Conservation (phyloP, 2,113 vertebrate genomes). For the Rhizomys pruinosus region DNA sequence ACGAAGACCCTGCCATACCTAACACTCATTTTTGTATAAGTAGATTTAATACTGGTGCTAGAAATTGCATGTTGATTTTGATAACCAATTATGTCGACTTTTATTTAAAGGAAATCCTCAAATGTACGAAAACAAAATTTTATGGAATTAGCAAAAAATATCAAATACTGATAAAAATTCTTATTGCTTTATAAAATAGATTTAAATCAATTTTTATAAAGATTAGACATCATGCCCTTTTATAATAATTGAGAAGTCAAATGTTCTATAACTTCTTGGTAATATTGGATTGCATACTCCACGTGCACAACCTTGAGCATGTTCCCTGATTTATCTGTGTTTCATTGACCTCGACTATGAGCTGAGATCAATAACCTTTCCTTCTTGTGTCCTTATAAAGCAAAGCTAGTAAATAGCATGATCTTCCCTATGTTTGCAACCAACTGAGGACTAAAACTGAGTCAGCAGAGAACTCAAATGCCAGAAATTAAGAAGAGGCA, state of each 20-base stretch:
- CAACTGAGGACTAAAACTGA: not conserved
- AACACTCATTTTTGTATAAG: too few species aligned
- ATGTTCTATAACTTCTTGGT: not conserved
- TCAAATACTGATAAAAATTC: not conserved
- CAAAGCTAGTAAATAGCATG: not conserved
- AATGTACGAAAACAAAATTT: slow-evolving; percentile 20
- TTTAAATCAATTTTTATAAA: slow-evolving; percentile 31
- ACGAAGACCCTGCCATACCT: too few species aligned
- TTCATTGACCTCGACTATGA: not conserved
- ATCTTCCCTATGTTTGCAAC: not conserved
- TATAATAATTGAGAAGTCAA: not conserved
- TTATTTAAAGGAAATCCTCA: slow-evolving; percentile 22
- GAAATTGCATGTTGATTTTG: slow-evolving; percentile 57
- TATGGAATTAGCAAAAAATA: slow-evolving; percentile 29
- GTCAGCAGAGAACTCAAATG: not conserved
- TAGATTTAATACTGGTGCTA: slow-evolving; percentile 42
- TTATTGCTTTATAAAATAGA: not conserved
- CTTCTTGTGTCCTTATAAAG: not conserved
- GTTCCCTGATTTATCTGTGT: not conserved
- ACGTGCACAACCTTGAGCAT: not conserved
- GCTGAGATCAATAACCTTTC: not conserved
- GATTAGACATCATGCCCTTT: not conserved
- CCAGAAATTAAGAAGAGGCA: not conserved
- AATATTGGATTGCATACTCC: not conserved
- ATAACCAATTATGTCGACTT: slow-evolving; percentile 12